Conservation (phyloP, 2,113 vertebrate species). For the Lepidothrix coronata region DNA sequence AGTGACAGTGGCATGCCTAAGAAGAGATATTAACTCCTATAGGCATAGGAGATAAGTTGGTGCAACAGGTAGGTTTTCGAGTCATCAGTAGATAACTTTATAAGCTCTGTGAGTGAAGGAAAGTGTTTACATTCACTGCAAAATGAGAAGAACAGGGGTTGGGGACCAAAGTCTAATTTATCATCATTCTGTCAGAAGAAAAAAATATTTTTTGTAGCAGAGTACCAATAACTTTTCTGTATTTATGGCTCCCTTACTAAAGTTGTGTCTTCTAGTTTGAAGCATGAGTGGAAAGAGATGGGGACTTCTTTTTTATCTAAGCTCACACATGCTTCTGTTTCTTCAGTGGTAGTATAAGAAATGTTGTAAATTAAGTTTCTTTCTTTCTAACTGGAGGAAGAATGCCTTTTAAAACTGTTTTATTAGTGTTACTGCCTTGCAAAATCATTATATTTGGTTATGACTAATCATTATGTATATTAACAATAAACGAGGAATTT, state of each 20-base stretch:
- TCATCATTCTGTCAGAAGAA: slow-evolving; percentile 68
- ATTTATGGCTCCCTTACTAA: slow-evolving; percentile 47
- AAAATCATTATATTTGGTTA: background rate
- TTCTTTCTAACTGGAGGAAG: background rate
- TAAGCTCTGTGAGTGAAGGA: background rate
- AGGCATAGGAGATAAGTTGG: background rate
- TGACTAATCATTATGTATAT: background rate
- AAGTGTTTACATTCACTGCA: background rate
- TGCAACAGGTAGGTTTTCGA: background rate
- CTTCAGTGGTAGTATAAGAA: background rate
- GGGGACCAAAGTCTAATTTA: slow-evolving; percentile 7
- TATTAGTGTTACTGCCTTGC: background rate
- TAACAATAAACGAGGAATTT: background rate
- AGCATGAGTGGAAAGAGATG: slow-evolving; percentile 39
- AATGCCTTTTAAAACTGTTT: background rate
- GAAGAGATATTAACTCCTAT: background rate
- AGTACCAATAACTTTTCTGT: slow-evolving; percentile 13
- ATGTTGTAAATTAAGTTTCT: slow-evolving; percentile 4
- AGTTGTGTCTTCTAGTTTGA: slow-evolving; percentile 24
- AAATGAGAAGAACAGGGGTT: background rate
- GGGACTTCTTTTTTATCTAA: slow-evolving; percentile 22
- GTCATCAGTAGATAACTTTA: background rate
- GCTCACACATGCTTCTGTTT: background rate
- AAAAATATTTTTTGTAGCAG: slow-evolving; percentile 45
- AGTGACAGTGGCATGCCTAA: background rate